Percentiles rank a stretch among this genome's conserved stretches.
These are phyloP conservation scores for Lysandra bellargus DNA, from an alignment of 2,888 invertebrate species.

Conservation along the genomic window DNA sequence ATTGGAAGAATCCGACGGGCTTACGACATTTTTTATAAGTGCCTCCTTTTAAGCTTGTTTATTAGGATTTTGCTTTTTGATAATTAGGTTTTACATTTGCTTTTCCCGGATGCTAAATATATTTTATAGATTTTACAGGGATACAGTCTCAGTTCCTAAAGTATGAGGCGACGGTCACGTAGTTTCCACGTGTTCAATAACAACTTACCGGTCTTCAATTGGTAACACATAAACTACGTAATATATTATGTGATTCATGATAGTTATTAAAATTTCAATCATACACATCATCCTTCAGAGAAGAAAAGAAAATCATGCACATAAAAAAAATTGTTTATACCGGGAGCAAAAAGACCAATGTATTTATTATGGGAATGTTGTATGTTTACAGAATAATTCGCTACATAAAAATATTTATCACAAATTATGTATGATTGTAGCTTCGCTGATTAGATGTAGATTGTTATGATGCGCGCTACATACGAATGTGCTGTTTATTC, in stretches of 20 bases:
- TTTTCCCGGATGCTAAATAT: not conserved
- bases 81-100: not conserved
- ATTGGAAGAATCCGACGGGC: constrained; percentile 70
- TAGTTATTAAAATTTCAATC: not conserved
- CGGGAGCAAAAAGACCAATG: not conserved
- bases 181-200: not conserved
- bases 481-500: constrained; percentile 27
- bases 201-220: not conserved
- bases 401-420: constrained; percentile 19
- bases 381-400: constrained; percentile 11
- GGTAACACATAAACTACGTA: not conserved
- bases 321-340: not conserved
- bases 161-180: not conserved
- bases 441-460: not conserved
- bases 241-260: not conserved
- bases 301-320: not conserved
- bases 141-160: not conserved
- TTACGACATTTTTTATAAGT: constrained; percentile 31
- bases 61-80: constrained; percentile 14
- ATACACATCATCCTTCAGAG: not conserved
- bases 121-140: too few species aligned
- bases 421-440: constrained; percentile 18
- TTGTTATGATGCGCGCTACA: constrained; percentile 10
- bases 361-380: not conserved
- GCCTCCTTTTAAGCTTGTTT: constrained; percentile 28